These are phyloP conservation scores for Microtus montanus DNA, from an alignment of 2,113 vertebrate species.

Conservation along the genomic window DNA sequence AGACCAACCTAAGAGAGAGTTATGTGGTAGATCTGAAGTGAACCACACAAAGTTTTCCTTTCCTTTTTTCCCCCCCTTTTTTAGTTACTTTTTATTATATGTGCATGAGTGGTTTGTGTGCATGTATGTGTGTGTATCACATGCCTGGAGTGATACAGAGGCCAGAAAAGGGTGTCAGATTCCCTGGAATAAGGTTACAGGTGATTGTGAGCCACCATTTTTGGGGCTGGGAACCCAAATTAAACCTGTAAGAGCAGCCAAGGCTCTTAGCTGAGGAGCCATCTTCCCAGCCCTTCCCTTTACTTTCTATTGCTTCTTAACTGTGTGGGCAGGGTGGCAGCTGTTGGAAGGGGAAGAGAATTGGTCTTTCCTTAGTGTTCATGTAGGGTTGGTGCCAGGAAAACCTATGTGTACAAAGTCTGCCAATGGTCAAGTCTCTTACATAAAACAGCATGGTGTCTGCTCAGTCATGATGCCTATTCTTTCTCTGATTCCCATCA, in stretches of 20 bases:
- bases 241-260: not conserved
- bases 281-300: not conserved
- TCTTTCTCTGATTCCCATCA: not conserved
- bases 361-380: not conserved
- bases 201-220: not conserved
- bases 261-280: not conserved
- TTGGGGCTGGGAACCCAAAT: not conserved
- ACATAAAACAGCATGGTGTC: not conserved
- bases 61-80: not conserved
- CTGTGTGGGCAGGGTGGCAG: not conserved
- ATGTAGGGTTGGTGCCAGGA: not conserved
- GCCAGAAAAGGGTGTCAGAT: not conserved
- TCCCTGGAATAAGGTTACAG: not conserved
- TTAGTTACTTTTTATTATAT: not conserved
- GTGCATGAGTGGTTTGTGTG: not conserved
- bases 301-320: not conserved
- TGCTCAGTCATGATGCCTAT: not conserved
- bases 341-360: not conserved
- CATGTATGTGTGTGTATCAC: not conserved
- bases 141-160: not conserved
- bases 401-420: not conserved
- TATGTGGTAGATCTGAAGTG: not conserved
- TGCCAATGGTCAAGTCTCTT: not conserved
- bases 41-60: not conserved
- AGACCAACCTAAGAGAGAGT: not conserved